These are phyloP conservation scores for Diogma glabrata DNA, from an alignment of 2,888 invertebrate genomes.

Conservation along the genomic window DNA sequence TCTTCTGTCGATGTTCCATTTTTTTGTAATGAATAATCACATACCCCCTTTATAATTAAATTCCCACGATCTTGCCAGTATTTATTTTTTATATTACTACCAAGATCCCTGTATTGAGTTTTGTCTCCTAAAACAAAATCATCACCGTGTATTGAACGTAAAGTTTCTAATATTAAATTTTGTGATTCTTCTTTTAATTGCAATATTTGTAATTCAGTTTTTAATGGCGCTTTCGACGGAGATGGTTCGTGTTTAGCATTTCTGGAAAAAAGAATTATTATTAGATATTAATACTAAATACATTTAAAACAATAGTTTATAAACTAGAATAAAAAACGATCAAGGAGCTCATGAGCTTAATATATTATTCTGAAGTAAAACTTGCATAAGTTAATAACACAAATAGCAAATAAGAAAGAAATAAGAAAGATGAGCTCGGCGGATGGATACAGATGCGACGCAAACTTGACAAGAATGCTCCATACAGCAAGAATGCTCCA, in stretches of 20 bases:
- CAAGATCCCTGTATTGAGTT: conserved; percentile 53
- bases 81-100: conserved; percentile 52
- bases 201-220: conserved; percentile 65
- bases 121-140: conserved; percentile 47
- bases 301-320: no score
- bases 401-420: no score
- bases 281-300: no score
- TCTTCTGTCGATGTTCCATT: conserved; percentile 41
- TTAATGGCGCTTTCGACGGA: conserved; percentile 43
- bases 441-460: no score
- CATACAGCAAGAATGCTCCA: no score
- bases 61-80: conserved; percentile 70
- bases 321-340: no score
- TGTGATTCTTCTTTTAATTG: conserved; percentile 56
- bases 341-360: no score
- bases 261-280: conserved; percentile 18
- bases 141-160: conserved; percentile 63
- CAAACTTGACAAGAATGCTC: no score
- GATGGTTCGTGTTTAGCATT: conserved; percentile 34
- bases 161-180: conserved; percentile 59
- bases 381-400: no score
- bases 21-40: conserved; percentile 50
- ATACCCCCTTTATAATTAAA: conserved; percentile 49
- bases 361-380: no score
- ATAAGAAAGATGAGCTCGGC: no score